phyloP scores from a whole-genome alignment of 2,797 vertebrate genomes.

The Coreius guichenoti region DNA sequence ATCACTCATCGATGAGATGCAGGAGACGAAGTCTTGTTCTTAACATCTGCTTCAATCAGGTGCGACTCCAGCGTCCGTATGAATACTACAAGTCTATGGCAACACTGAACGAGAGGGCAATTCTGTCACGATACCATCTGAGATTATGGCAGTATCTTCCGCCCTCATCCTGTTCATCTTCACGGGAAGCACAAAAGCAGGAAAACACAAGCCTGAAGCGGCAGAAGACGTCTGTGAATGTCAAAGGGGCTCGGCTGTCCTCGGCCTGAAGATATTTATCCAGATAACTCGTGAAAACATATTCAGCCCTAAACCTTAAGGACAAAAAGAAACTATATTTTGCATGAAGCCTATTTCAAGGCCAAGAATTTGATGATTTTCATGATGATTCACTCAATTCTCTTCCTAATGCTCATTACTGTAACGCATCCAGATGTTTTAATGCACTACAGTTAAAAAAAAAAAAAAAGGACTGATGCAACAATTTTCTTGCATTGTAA shows the following conservation, averaged over 20 bases:
- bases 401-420: background rate
- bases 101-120: slow-evolving; percentile 61
- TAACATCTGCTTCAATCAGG: background rate
- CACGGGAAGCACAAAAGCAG: slow-evolving; percentile 41
- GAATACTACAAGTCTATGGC: slow-evolving; percentile 57
- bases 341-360: background rate
- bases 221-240: slow-evolving; percentile 65
- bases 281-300: background rate
- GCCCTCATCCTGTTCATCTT: slow-evolving; percentile 29
- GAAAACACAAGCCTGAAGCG: slow-evolving; percentile 58
- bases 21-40: background rate
- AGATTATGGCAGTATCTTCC: slow-evolving; percentile 69
- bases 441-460: background rate
- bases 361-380: background rate
- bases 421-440: background rate
- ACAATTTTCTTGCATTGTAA: no score
- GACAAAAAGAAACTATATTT: background rate
- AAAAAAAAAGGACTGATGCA: background rate
- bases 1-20: background rate
- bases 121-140: slow-evolving; percentile 38
- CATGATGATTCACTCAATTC: background rate
- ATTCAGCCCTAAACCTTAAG: background rate
- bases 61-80: background rate
- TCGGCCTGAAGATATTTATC: background rate
- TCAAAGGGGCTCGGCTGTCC: background rate